A percentile compares a stretch with the other conserved stretches of the same genome.
Evolutionary conservation across 2,888 invertebrate species (phyloP).

Genomic region (Tenthredo livida): DNA sequence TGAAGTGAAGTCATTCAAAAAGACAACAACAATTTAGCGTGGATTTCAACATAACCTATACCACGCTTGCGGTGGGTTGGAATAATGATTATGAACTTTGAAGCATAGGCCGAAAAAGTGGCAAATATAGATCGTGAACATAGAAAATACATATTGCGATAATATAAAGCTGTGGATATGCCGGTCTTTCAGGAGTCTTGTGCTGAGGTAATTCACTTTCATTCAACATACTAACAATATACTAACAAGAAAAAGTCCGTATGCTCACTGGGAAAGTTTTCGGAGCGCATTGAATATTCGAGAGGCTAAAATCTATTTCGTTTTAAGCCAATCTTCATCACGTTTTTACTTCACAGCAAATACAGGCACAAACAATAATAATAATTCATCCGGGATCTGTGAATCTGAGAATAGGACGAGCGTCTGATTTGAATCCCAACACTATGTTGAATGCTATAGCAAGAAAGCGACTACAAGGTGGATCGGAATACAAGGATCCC

Average conservation of each 20-base stretch:
- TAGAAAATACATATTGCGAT: neutral
- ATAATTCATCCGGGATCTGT: constrained; percentile 97
- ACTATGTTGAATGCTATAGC: constrained; percentile 93
- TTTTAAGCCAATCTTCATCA: neutral
- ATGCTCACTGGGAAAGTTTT: too few species aligned
- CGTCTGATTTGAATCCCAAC: constrained; percentile 93
- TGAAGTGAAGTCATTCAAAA: neutral
- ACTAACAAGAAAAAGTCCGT: neutral
- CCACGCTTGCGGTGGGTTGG: neutral
- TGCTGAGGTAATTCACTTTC: constrained; percentile 68
- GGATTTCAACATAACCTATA: constrained; percentile 23
- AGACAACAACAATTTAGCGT: constrained; percentile 5
- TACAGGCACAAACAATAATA: constrained; percentile 90
- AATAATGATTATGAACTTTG: neutral
- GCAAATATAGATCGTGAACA: neutral
- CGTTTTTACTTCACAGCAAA: constrained; percentile 80
- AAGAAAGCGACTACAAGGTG: constrained; percentile 80
- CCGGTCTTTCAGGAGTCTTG: constrained; percentile 76
- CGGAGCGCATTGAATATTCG: neutral
- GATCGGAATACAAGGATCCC: constrained; percentile 82
- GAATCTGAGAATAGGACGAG: constrained; percentile 92
- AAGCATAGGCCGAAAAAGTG: neutral
- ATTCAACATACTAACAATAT: neutral
- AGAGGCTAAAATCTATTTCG: constrained; percentile 2
- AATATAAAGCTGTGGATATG: constrained; percentile 61